These are phyloP conservation scores for Mormyrus iriodes DNA, from an alignment of 2,113 vertebrate species.

Conservation along the genomic window DNA sequence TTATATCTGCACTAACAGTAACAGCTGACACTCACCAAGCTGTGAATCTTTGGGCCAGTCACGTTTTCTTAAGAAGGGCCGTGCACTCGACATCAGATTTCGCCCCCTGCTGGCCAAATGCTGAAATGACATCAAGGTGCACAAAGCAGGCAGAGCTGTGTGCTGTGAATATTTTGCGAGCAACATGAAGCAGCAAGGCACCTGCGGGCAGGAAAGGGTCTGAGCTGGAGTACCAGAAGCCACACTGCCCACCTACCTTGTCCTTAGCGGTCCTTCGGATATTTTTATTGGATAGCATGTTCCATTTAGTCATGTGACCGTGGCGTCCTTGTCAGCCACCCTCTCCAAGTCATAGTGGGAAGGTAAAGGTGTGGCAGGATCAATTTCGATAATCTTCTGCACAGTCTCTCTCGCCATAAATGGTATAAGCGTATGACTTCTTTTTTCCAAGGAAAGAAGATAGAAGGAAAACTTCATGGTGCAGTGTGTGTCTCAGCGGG, in stretches of 20 bases:
- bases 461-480: background rate
- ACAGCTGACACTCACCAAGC: background rate
- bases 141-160: background rate
- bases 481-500: background rate
- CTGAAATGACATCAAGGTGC: background rate
- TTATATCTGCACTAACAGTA: background rate
- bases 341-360: background rate
- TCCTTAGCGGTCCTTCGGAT: background rate
- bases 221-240: background rate
- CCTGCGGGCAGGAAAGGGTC: background rate
- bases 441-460: background rate
- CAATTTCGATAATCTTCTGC: background rate
- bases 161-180: background rate
- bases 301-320: background rate
- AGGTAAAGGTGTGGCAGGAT: background rate
- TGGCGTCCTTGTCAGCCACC: background rate
- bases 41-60: background rate
- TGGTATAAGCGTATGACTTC: background rate
- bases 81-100: background rate
- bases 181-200: background rate
- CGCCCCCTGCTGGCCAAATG: background rate
- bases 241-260: background rate
- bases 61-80: no score
- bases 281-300: background rate
- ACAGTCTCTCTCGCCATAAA: background rate